Percentiles rank a stretch among this genome's conserved stretches.
These are phyloP conservation scores for Coenonympha glycerion DNA, from an alignment of 2,888 invertebrate genomes.

Conservation along the genomic window DNA sequence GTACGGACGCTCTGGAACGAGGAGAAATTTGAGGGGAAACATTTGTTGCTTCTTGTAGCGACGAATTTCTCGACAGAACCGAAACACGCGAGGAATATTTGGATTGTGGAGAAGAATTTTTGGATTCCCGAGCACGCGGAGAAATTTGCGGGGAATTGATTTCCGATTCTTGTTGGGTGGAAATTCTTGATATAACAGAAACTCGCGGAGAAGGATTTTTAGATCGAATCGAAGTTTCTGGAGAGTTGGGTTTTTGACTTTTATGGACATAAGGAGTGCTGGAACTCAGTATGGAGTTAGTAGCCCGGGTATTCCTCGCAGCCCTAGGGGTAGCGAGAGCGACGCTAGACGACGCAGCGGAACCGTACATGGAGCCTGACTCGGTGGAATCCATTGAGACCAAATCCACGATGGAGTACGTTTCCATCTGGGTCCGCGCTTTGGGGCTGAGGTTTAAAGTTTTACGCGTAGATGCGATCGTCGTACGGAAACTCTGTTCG, in stretches of 20 bases:
- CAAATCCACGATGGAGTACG: conserved; percentile 61
- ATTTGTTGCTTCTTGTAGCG: too few species aligned
- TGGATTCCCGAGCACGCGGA: neutral
- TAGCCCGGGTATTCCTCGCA: neutral
- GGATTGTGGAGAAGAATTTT: too few species aligned
- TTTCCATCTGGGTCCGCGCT: conserved; percentile 37
- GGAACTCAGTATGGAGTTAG: neutral
- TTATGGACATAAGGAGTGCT: conserved; percentile 2
- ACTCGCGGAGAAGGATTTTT: too few species aligned
- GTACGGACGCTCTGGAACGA: neutral
- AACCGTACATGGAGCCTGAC: conserved; percentile 45
- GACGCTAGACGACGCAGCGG: conserved; percentile 37
- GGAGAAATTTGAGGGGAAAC: neutral
- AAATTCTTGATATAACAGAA: neutral
- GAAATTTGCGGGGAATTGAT: neutral
- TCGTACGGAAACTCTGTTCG: conserved; percentile 31
- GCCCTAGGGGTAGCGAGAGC: conserved; percentile 37
- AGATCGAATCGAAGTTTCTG: too few species aligned
- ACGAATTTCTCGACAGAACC: neutral
- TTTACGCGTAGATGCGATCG: conserved; percentile 32
- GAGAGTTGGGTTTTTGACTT: neutral
- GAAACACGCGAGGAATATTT: too few species aligned
- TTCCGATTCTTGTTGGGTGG: too few species aligned
- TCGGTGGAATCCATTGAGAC: conserved; percentile 47
- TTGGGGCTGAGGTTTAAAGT: conserved; percentile 40